A percentile compares a stretch with the other conserved stretches of the same genome.
Conservation (phyloP, 2,797 vertebrate genomes). For the Lateolabrax maculatus region DNA sequence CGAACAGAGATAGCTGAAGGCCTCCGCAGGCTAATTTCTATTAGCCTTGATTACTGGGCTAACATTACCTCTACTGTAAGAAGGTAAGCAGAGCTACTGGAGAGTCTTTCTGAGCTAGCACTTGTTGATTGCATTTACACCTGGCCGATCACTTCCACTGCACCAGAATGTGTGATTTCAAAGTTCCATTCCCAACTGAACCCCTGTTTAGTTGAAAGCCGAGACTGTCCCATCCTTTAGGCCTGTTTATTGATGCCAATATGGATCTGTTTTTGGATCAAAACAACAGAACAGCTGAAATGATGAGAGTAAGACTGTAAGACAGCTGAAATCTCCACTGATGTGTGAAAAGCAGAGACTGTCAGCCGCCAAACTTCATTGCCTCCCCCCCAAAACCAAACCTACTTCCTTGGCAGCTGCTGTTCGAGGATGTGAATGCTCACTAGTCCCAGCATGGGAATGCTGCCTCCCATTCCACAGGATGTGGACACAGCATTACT, state of each 20-base stretch:
- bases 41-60: too few relatives aligned
- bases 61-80: not conserved
- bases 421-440: too few relatives aligned
- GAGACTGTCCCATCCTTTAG: slow-evolving; percentile 2
- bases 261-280: slow-evolving; percentile 13
- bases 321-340: slow-evolving; percentile 6
- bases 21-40: too few relatives aligned
- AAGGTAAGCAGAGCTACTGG: not conserved
- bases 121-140: not conserved
- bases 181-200: not conserved
- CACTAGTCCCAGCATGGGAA: too few relatives aligned
- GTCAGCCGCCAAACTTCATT: not conserved
- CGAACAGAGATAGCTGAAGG: not conserved
- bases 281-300: slow-evolving; percentile 1
- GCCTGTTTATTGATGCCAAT: slow-evolving; percentile 13
- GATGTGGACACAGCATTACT: too few relatives aligned
- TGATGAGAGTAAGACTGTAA: slow-evolving; percentile 10
- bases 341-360: slow-evolving; percentile 1
- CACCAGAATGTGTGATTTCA: not conserved
- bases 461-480: too few relatives aligned
- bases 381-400: too few relatives aligned
- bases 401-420: too few relatives aligned
- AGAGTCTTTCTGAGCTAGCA: not conserved
- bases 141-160: too few relatives aligned
- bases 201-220: not conserved